phyloP scores from a whole-genome alignment of 2,888 invertebrate species.

The Drosophila stalkeri region DNA sequence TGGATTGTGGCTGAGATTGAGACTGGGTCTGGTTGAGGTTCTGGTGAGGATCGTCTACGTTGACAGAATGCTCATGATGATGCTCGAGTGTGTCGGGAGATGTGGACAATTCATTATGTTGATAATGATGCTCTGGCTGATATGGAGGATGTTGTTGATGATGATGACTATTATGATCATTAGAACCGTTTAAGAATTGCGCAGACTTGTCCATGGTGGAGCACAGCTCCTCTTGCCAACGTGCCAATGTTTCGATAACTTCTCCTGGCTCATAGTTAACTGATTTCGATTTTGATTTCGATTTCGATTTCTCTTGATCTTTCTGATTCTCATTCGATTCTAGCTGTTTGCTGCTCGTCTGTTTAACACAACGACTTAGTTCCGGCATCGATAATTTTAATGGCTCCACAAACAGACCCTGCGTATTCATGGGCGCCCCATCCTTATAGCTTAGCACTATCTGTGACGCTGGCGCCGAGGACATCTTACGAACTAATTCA shows the following conservation, averaged over 20 bases:
- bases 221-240: constrained; percentile 63
- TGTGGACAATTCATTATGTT: constrained; percentile 28
- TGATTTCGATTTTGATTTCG: constrained; percentile 16
- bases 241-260: constrained; percentile 54
- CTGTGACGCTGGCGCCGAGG: neutral
- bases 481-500: constrained; percentile 25
- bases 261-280: constrained; percentile 36
- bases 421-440: constrained; percentile 35
- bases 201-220: constrained; percentile 41
- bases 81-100: constrained; percentile 35
- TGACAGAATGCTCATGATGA: constrained; percentile 24
- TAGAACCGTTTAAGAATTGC: constrained; percentile 53
- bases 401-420: constrained; percentile 49
- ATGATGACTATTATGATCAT: constrained; percentile 40
- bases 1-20: constrained; percentile 35
- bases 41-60: constrained; percentile 49
- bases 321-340: neutral
- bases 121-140: constrained; percentile 20
- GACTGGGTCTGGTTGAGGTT: constrained; percentile 14
- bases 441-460: constrained; percentile 12
- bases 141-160: constrained; percentile 30
- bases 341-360: constrained; percentile 8
- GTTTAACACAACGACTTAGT: constrained; percentile 20
- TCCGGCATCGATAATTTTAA: constrained; percentile 39
- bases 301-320: constrained; percentile 9